Evolutionary conservation across 2,797 vertebrate species (phyloP).

Genomic region (Petrocephalus sullivani): DNA sequence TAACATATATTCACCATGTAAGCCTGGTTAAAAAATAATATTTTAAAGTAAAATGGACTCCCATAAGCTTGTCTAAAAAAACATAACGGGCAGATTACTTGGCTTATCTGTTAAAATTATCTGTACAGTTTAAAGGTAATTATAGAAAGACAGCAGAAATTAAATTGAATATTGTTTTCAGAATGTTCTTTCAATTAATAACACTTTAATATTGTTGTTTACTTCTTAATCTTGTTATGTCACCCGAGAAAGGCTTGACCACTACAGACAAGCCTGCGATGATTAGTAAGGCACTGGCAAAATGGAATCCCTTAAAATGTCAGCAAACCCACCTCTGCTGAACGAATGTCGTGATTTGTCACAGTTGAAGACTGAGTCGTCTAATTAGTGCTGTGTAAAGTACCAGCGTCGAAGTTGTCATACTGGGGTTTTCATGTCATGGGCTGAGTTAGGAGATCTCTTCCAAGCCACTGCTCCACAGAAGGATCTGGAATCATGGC

Average conservation of each 20-base stretch:
- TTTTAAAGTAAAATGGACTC: background rate
- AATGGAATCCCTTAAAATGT: background rate
- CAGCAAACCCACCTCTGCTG: background rate
- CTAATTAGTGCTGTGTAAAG: background rate
- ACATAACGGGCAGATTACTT: background rate
- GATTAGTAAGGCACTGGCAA: background rate
- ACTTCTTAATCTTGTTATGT: background rate
- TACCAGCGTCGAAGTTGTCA: background rate
- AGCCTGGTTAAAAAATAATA: background rate
- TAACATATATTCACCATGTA: background rate
- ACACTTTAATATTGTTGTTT: background rate
- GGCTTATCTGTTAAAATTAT: background rate
- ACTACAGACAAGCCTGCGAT: background rate
- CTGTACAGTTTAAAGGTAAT: background rate
- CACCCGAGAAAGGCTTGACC: background rate
- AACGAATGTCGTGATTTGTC: background rate
- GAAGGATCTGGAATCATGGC: background rate
- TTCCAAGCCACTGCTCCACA: background rate
- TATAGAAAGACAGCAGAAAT: background rate
- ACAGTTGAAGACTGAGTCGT: background rate
- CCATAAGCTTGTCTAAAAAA: background rate
- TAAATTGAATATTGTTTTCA: background rate
- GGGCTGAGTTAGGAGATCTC: background rate
- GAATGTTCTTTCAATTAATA: background rate
- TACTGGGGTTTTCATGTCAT: background rate